Percentiles rank a stretch among this genome's conserved stretches.
Evolutionary conservation across 1,140 invertebrate species (phyloP).

Genomic region (Pristionchus pacificus): DNA sequence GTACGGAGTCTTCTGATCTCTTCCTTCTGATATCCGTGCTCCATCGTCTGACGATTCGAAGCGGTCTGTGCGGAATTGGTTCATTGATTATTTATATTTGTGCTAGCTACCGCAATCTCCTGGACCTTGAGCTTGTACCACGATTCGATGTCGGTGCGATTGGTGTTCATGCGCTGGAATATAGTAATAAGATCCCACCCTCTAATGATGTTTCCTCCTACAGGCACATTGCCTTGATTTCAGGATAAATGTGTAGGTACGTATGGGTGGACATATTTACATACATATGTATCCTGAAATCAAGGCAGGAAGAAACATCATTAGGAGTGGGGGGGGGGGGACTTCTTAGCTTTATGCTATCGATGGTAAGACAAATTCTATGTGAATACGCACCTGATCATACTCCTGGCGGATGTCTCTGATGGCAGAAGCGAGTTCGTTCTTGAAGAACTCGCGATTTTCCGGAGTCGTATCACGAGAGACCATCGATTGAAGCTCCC

Average conservation of each 20-base stretch:
- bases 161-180: slow-evolving; percentile 59
- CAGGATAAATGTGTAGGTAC: too few species aligned
- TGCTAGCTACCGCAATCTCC: slow-evolving; percentile 62
- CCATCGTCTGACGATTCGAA: slow-evolving; percentile 60
- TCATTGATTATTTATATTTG: slow-evolving; percentile 6
- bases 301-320: too few species aligned
- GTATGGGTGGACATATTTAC: too few species aligned
- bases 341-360: too few species aligned
- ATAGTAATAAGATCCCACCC: too few species aligned
- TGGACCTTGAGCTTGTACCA: slow-evolving; percentile 60
- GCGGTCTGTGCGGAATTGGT: neutral
- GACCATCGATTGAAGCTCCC: slow-evolving; percentile 62
- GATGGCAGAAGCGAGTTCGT: slow-evolving; percentile 62
- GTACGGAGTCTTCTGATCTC: slow-evolving; percentile 61
- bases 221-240: too few species aligned
- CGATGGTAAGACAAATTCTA: slow-evolving; percentile 17
- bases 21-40: slow-evolving; percentile 60
- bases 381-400: slow-evolving; percentile 45
- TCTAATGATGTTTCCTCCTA: too few species aligned
- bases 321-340: too few species aligned
- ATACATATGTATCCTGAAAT: too few species aligned
- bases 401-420: slow-evolving; percentile 63
- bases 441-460: slow-evolving; percentile 62
- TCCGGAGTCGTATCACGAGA: slow-evolving; percentile 62
- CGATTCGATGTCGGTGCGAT: slow-evolving; percentile 59